Evolutionary conservation across 1,140 invertebrate species (phyloP), one percentile per base, ranked within the genome.

Genomic region (Aphelenchoides fujianensis): DNA sequence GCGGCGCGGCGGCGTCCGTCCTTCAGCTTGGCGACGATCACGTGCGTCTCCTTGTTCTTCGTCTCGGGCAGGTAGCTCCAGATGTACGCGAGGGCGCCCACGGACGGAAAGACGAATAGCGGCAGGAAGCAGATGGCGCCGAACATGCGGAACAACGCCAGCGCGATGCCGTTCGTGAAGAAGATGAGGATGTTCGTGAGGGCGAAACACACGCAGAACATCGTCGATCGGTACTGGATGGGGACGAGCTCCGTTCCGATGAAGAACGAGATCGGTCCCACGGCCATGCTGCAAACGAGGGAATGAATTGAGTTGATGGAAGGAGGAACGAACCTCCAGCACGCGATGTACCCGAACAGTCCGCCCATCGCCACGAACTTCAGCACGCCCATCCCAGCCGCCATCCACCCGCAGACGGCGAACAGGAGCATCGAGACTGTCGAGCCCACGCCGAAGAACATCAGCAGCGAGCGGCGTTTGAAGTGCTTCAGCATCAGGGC

Each of bases 261-360:
- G 35, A 84, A 82, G 77, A 82, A 84, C 2, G 79, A 71, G 9
- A 82, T 81, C 1, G 82, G 80, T 0, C 80, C 80, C 41, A 82
- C 69, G 59, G 77, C 82, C 23, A 80, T 16, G 31, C 79, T 80
- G n/a, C n/a, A n/a, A n/a, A n/a, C n/a, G n/a, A n/a, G n/a, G n/a
- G n/a, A n/a, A n/a, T n/a, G n/a, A n/a, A n/a, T n/a, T n/a, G n/a
- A n/a, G n/a, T n/a, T n/a, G n/a, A n/a, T n/a, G n/a, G n/a, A n/a
- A n/a, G n/a, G n/a, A n/a, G n/a, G n/a, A n/a, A n/a, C n/a, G n/a
- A n/a, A n/a, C n/a, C n/a, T n/a, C 64, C 76, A 80, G 32, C 66
- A 75, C 37, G 71, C 30, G 63, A 81, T 69, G 64, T 71, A 79
- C 19, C 41, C 69, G 28, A 76, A 19, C 27, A 79, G n/a, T 2